Evolutionary conservation across 2,797 vertebrate genomes (phyloP).

Genomic region (Dendrocincla tyrannina): DNA sequence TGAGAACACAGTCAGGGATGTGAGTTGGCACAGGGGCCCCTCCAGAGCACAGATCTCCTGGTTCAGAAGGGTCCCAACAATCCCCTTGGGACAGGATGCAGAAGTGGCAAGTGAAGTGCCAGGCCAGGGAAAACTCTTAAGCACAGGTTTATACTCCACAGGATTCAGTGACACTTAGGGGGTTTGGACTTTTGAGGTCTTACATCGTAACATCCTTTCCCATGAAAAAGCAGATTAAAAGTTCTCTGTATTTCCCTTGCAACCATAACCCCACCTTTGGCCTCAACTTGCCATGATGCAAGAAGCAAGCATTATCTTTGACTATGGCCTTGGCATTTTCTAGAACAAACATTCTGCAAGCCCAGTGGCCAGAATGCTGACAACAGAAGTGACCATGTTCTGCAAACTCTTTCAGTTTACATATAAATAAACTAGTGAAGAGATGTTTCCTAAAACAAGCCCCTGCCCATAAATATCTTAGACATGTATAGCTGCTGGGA

Average conservation of each 20-base stretch:
- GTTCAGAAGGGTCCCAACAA: not conserved
- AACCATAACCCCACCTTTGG: not conserved
- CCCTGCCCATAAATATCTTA: slow-evolving; percentile 14
- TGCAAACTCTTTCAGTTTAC: not conserved
- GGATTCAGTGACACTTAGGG: not conserved
- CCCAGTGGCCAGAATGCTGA: not conserved
- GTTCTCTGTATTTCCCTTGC: not conserved
- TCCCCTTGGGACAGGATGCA: not conserved
- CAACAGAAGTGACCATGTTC: not conserved
- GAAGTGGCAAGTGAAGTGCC: not conserved
- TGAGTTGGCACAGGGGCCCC: not conserved
- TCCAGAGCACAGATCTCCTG: not conserved
- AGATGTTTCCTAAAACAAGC: slow-evolving; percentile 13
- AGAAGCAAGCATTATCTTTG: not conserved
- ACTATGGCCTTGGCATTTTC: not conserved
- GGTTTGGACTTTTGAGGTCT: not conserved
- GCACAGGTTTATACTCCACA: not conserved
- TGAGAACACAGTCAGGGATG: not conserved
- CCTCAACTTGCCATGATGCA: not conserved
- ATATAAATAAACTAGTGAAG: not conserved
- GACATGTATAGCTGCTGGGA: slow-evolving; percentile 22
- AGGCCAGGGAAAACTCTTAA: not conserved
- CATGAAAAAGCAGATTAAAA: not conserved
- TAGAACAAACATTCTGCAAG: not conserved
- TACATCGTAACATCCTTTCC: not conserved